A percentile compares a stretch with the other conserved stretches of the same genome.
phyloP scores from a whole-genome alignment of 2,113 vertebrate genomes.

The Heterocephalus glaber region DNA sequence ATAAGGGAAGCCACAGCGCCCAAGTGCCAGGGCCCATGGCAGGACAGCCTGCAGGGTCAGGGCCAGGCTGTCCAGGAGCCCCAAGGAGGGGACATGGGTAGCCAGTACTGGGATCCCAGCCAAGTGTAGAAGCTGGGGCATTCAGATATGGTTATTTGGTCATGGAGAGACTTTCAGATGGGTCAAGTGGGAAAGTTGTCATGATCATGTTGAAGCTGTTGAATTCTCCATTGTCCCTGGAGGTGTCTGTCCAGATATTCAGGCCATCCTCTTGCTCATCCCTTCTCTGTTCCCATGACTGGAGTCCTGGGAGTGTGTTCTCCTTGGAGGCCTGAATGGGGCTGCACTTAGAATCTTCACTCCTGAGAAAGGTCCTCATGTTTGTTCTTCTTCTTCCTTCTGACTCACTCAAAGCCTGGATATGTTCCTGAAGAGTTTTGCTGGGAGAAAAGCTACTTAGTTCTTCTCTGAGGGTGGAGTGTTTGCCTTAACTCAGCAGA shows the following conservation, averaged over 20 bases:
- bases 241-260: background rate
- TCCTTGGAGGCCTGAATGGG: background rate
- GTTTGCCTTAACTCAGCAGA: background rate
- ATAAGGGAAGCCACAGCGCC: background rate
- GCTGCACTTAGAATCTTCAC: background rate
- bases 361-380: background rate
- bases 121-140: background rate
- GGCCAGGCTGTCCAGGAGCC: background rate
- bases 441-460: background rate
- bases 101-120: background rate
- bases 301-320: background rate
- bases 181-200: background rate
- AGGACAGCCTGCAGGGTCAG: background rate
- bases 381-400: background rate
- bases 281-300: no score
- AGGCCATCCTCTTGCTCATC: background rate
- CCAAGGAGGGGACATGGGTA: background rate
- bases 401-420: background rate
- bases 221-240: background rate
- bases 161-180: background rate
- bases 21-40: background rate
- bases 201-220: background rate
- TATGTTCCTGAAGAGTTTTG: background rate
- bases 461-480: no score
- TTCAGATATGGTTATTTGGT: background rate